These are phyloP conservation scores for Phocoena sinus DNA, from an alignment of 2,113 vertebrate species.

Conservation along the genomic window DNA sequence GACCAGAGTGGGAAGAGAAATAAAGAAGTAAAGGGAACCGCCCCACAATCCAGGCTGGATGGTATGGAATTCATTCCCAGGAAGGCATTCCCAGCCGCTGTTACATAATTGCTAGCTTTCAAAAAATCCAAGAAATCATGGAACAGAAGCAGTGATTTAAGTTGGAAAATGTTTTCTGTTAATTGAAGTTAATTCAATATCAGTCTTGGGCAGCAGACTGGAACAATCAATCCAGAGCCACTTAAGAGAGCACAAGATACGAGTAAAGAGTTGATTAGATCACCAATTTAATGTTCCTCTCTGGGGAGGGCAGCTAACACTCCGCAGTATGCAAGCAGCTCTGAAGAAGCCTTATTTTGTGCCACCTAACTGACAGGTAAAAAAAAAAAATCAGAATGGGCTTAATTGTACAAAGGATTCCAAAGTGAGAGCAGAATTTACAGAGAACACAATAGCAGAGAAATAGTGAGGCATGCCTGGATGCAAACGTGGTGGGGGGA, in stretches of 20 bases:
- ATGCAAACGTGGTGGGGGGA: background rate
- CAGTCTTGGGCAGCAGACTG: background rate
- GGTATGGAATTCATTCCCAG: background rate
- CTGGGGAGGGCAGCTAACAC: background rate
- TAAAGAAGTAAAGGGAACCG: background rate
- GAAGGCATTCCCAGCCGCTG: background rate
- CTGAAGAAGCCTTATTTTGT: background rate
- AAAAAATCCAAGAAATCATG: conserved; percentile 6
- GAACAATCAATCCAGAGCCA: conserved; percentile 51
- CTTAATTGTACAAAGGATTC: background rate
- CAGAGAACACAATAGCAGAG: background rate
- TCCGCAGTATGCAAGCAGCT: background rate
- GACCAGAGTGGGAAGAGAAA: background rate
- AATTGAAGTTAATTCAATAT: conserved; percentile 62
- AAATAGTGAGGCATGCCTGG: background rate
- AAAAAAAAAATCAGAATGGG: background rate
- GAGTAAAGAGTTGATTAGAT: conserved; percentile 46
- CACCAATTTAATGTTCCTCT: conserved; percentile 23
- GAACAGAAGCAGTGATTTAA: conserved; percentile 19
- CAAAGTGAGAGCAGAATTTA: background rate
- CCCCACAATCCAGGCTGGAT: too few species aligned
- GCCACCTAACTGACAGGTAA: background rate
- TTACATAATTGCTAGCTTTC: background rate
- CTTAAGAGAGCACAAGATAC: conserved; percentile 38
- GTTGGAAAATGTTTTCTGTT: conserved; percentile 52